Conservation (phyloP, 1,140 invertebrate genomes). For the Sarcophaga peregrina region DNA sequence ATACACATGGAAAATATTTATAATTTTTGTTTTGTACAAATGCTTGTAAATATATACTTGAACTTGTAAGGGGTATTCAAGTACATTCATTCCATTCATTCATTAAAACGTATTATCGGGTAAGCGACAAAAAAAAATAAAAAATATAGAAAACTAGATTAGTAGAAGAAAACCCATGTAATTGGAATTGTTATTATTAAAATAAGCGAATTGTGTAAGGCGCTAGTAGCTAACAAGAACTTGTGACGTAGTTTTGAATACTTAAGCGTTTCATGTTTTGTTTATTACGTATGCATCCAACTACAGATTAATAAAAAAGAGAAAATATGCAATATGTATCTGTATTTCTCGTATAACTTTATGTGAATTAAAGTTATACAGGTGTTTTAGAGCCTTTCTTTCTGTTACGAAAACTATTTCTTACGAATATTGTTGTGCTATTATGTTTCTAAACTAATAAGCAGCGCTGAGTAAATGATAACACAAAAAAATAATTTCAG, state of each 20-base stretch:
- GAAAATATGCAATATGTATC: no score
- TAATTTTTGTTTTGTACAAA: not conserved
- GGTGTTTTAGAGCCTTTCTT: no score
- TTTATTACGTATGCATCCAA: no score
- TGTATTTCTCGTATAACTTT: no score
- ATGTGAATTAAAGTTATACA: no score
- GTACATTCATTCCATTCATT: not conserved
- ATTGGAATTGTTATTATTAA: not conserved
- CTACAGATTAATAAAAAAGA: no score
- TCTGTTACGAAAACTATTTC: no score
- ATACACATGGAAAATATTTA: not conserved
- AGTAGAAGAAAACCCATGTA: constrained; percentile 3
- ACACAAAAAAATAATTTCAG: no score
- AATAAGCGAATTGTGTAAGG: constrained; percentile 27
- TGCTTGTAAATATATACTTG: constrained; percentile 22
- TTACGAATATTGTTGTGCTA: no score
- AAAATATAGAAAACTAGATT: not conserved
- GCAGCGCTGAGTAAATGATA: no score
- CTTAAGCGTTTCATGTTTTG: no score
- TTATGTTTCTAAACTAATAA: no score
- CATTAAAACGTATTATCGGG: not conserved
- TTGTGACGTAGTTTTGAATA: constrained; percentile 18
- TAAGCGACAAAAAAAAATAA: constrained; percentile 21
- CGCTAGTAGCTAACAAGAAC: constrained; percentile 35
- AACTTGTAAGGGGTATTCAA: constrained; percentile 12